Evolutionary conservation across 2,113 vertebrate species (phyloP).

Genomic region (Cyanocitta stelleri): DNA sequence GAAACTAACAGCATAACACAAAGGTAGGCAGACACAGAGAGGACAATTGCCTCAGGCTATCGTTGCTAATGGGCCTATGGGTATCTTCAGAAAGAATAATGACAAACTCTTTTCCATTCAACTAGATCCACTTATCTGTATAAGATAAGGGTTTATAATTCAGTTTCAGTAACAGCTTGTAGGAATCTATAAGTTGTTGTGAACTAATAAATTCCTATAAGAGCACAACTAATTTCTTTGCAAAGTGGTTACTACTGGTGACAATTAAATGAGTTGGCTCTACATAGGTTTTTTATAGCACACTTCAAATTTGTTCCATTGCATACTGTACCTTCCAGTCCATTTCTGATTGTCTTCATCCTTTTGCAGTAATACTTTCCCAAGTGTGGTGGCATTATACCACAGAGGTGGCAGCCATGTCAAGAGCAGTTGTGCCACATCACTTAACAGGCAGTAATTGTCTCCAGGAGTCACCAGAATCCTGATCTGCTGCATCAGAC

Average conservation of each 20-base stretch:
- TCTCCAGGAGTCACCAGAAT: constrained; percentile 30
- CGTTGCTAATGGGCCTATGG: not conserved
- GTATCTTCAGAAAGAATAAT: not conserved
- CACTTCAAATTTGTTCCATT: not conserved
- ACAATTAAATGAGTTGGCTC: not conserved
- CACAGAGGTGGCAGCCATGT: not conserved
- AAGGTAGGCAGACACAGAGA: not conserved
- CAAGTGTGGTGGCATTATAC: not conserved
- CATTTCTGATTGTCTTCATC: not conserved
- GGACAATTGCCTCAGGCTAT: not conserved
- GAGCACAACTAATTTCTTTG: not conserved
- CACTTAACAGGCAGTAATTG: not conserved
- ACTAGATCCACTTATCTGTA: not conserved
- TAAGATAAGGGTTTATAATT: not conserved
- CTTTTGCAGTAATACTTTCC: not conserved
- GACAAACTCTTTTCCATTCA: not conserved
- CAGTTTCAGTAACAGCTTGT: not conserved
- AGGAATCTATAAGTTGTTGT: not conserved
- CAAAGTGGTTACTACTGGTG: not conserved
- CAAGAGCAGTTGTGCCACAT: not conserved
- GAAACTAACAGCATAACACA: not conserved
- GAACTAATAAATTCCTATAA: not conserved
- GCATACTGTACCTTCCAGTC: not conserved
- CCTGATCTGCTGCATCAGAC: constrained; percentile 2
- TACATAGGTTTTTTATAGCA: not conserved